These are phyloP conservation scores for Caenorhabditis inopinata DNA, from an alignment of 1,140 invertebrate genomes.

Conservation along the genomic window DNA sequence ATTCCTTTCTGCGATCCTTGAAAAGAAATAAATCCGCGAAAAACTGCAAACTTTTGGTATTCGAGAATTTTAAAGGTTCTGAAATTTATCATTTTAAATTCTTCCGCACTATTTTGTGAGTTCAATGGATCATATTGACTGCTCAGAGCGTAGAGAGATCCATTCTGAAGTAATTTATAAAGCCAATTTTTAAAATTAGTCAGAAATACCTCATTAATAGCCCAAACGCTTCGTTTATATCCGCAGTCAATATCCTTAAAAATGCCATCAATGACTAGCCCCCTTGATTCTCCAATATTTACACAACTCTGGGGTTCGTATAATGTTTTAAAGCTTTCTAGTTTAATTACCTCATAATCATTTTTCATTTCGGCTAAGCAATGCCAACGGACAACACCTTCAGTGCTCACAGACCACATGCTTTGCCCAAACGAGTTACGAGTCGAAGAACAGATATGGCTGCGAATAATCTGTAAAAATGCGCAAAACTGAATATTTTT, in stretches of 20 bases:
- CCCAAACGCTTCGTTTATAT: background rate
- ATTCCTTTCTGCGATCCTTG: conserved; percentile 10
- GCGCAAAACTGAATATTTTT: no score
- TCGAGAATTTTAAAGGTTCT: background rate
- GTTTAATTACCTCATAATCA: background rate
- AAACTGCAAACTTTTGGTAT: background rate
- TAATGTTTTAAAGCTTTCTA: background rate
- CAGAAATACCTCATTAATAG: background rate
- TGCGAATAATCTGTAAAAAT: background rate
- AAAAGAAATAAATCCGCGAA: conserved; percentile 13
- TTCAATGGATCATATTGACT: background rate
- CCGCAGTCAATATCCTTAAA: background rate
- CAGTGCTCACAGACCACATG: background rate
- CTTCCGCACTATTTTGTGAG: background rate
- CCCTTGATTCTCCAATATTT: background rate
- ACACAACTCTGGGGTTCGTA: background rate
- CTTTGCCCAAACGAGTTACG: background rate
- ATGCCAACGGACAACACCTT: conserved; percentile 4
- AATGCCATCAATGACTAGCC: background rate
- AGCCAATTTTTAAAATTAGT: background rate
- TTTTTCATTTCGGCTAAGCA: background rate
- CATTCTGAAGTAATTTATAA: background rate
- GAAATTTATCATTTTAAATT: background rate
- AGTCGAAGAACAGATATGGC: background rate
- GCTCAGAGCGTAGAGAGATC: background rate